Evolutionary conservation across 1,140 invertebrate species (phyloP).

Genomic region (Diachasma alloeum): DNA sequence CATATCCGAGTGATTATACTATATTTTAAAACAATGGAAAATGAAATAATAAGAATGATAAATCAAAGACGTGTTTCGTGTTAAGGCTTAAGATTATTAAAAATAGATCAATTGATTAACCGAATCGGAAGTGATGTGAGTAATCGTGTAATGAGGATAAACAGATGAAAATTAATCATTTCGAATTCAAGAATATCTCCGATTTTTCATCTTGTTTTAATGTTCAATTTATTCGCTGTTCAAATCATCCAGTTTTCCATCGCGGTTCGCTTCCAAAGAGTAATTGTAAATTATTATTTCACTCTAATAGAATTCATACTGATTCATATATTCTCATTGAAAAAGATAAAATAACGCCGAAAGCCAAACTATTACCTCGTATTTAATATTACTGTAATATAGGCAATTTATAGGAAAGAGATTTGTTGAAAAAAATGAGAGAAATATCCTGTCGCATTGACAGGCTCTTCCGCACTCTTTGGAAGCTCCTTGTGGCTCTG

Average conservation of each 20-base stretch:
- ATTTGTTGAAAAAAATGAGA: background rate
- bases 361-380: slow-evolving; percentile 8
- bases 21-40: slow-evolving; percentile 2
- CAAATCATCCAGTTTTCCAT: background rate
- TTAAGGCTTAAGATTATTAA: background rate
- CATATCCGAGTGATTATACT: slow-evolving; percentile 19
- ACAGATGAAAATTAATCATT: background rate
- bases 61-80: background rate
- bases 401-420: background rate
- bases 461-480: slow-evolving; percentile 2
- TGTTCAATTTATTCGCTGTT: background rate
- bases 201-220: background rate
- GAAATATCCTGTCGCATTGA: background rate
- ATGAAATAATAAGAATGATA: background rate
- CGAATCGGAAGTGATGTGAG: background rate
- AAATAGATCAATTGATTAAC: background rate
- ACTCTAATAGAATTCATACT: background rate
- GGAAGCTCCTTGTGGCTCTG: background rate
- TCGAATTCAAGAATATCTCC: background rate
- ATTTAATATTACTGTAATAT: background rate
- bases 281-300: background rate
- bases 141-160: background rate
- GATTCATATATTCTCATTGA: background rate
- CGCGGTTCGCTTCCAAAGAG: background rate
- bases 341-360: background rate